Percentiles rank a stretch among this genome's conserved stretches.
phyloP scores from a whole-genome alignment of 2,888 invertebrate species.

The Sturmia bella region DNA sequence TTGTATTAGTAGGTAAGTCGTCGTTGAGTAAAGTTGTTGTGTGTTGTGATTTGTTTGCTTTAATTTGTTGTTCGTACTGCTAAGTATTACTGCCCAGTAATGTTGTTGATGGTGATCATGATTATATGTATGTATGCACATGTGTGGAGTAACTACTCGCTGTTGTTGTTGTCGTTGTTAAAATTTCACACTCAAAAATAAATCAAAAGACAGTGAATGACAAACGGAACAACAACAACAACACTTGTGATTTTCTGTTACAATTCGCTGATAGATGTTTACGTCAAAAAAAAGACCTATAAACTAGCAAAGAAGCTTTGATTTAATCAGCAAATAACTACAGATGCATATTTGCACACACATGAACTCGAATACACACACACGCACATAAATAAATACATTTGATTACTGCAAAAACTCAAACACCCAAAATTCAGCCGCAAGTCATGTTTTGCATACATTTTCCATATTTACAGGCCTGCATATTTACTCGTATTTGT shows the following conservation, averaged over 20 bases:
- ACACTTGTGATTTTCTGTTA: constrained; percentile 36
- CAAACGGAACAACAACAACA: constrained; percentile 15
- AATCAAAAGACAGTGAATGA: neutral
- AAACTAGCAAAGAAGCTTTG: constrained; percentile 35
- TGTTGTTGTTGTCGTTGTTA: constrained; percentile 52
- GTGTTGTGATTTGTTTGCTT: constrained; percentile 61
- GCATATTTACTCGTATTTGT: neutral
- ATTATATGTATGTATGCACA: constrained; percentile 1
- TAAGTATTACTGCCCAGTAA: constrained; percentile 36
- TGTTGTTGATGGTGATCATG: constrained; percentile 41
- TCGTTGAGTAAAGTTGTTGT: constrained; percentile 50
- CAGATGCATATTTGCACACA: neutral
- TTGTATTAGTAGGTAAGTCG: constrained; percentile 49
- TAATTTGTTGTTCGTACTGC: constrained; percentile 51
- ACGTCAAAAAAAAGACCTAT: constrained; percentile 10
- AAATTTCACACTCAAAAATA: constrained; percentile 64
- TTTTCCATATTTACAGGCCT: neutral
- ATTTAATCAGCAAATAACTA: constrained; percentile 10
- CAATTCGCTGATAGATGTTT: constrained; percentile 47
- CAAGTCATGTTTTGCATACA: neutral
- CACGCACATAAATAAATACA: too few species aligned
- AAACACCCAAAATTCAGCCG: constrained; percentile 13
- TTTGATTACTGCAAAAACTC: neutral
- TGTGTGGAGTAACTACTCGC: constrained; percentile 32
- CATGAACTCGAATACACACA: neutral